Conservation (phyloP, 2,113 vertebrate genomes). For the mouse (Mus musculus) region DNA sequence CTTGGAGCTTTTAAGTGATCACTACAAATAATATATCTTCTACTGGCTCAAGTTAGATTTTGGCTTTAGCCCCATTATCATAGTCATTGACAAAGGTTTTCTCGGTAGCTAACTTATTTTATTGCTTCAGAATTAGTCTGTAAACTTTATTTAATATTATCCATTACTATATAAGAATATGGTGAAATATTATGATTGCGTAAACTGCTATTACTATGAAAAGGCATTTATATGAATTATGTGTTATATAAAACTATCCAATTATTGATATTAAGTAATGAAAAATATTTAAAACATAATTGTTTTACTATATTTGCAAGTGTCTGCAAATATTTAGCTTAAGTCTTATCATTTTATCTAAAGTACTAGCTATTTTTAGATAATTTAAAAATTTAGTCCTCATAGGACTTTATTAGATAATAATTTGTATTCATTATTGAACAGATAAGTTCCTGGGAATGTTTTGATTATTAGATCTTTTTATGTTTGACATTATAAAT, state of each 20-base stretch:
- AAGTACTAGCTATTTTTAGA: conserved; percentile 46
- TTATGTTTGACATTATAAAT: conserved; percentile 50
- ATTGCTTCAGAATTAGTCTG: conserved; percentile 51
- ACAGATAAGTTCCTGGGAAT: conserved; percentile 31
- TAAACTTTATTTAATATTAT: not conserved
- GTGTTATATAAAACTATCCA: not conserved
- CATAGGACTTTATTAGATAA: not conserved
- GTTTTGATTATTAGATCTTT: conserved; percentile 45
- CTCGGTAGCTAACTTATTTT: conserved; percentile 19
- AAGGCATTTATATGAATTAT: not conserved
- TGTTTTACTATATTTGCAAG: not conserved
- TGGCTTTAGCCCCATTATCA: not conserved
- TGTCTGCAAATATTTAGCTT: conserved; percentile 53
- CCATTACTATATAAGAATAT: not conserved
- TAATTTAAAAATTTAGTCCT: not conserved
- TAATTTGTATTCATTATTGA: conserved; percentile 51
- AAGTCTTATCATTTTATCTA: conserved; percentile 28
- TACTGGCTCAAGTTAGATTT: not conserved
- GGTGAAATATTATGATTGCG: conserved; percentile 1
- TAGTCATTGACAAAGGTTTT: not conserved
- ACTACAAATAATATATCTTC: not conserved
- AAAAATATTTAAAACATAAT: not conserved
- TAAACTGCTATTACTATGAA: conserved; percentile 23
- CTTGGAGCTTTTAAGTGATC: not conserved
- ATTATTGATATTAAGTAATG: conserved; percentile 57